These are phyloP conservation scores for Liopterus haemorrhoidalis DNA, from an alignment of 2,888 invertebrate genomes.

Conservation along the genomic window DNA sequence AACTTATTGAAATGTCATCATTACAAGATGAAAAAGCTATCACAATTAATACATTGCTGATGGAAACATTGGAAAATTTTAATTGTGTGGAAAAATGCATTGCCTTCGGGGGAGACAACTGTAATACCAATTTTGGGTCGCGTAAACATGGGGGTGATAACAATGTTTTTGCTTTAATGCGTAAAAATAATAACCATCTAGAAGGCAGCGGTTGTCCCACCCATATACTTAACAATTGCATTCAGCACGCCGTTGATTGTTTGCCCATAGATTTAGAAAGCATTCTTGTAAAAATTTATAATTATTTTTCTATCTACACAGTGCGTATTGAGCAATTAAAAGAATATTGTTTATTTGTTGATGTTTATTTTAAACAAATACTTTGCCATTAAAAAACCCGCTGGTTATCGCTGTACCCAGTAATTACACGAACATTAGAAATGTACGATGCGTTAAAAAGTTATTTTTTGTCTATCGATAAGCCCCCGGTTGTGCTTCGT, in stretches of 20 bases:
- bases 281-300: slow-evolving; percentile 28
- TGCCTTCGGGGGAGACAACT: slow-evolving; percentile 21
- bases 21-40: slow-evolving; percentile 14
- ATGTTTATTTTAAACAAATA: slow-evolving; percentile 20
- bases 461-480: slow-evolving; percentile 40
- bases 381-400: slow-evolving; percentile 27
- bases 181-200: slow-evolving; percentile 23
- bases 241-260: slow-evolving; percentile 26
- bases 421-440: slow-evolving; percentile 27
- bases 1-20: slow-evolving; percentile 20
- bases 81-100: slow-evolving; percentile 18
- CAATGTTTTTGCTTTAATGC: slow-evolving; percentile 26
- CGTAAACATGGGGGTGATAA: slow-evolving; percentile 23
- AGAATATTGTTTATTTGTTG: slow-evolving; percentile 5
- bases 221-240: slow-evolving; percentile 30
- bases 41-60: slow-evolving; percentile 7
- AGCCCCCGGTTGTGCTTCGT: slow-evolving; percentile 29
- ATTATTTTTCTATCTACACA: slow-evolving; percentile 28
- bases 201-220: slow-evolving; percentile 29
- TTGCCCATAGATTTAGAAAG: slow-evolving; percentile 30
- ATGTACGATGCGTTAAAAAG: slow-evolving; percentile 27
- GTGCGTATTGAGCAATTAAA: slow-evolving; percentile 15
- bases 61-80: slow-evolving; percentile 10
- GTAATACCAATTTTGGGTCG: slow-evolving; percentile 31
- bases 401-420: slow-evolving; percentile 29